These are phyloP conservation scores for Proterorhinus semilunaris DNA, from an alignment of 2,113 vertebrate species.

Conservation along the genomic window DNA sequence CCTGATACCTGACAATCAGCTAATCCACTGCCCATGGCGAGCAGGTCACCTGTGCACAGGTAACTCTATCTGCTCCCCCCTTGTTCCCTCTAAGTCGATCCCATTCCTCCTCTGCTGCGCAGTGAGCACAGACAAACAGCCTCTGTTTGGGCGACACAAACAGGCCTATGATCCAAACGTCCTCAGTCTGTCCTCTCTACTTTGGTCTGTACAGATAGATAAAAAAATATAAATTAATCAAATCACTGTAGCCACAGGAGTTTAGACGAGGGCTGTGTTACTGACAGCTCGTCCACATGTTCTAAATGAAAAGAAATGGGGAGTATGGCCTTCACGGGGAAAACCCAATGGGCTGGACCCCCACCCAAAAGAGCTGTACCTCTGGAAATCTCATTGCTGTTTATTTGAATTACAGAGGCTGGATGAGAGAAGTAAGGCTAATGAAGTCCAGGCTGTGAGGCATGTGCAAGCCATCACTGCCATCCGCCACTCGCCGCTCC, in stretches of 20 bases:
- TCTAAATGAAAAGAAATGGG: constrained; percentile 8
- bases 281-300: constrained; percentile 64
- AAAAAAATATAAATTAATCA: constrained; percentile 36
- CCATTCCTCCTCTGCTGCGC: constrained; percentile 57
- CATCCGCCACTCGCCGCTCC: constrained; percentile 40
- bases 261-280: constrained; percentile 47
- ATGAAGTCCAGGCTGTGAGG: constrained; percentile 78
- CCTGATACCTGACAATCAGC: constrained; percentile 83
- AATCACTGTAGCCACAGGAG: constrained; percentile 49
- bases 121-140: constrained; percentile 74
- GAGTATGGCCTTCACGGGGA: constrained; percentile 44
- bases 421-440: constrained; percentile 76
- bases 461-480: constrained; percentile 79
- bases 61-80: constrained; percentile 77
- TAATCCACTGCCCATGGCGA: constrained; percentile 83
- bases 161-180: constrained; percentile 40
- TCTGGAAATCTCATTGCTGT: constrained; percentile 80
- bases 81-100: constrained; percentile 58
- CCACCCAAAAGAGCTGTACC: constrained; percentile 74
- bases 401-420: constrained; percentile 81
- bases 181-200: constrained; percentile 29
- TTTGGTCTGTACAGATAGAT: constrained; percentile 35
- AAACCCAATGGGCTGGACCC: constrained; percentile 60
- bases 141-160: constrained; percentile 63
- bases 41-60: constrained; percentile 82